Conservation (phyloP, 1,140 invertebrate species). For the Magallana gigas region DNA sequence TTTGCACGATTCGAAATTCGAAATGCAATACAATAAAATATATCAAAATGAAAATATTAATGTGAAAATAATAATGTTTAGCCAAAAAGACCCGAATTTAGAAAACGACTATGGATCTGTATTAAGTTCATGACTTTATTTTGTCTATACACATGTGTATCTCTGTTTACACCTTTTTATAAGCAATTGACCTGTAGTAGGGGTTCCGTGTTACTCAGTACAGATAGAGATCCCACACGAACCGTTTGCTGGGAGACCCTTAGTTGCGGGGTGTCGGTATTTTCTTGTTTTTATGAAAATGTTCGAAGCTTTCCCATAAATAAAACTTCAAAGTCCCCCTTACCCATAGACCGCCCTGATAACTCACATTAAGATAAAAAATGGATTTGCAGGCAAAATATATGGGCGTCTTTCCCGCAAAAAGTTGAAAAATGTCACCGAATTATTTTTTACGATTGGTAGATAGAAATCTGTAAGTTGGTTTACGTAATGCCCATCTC, state of each 20-base stretch:
- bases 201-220: neutral
- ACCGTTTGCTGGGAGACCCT: constrained; percentile 19
- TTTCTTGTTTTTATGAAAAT: constrained; percentile 28
- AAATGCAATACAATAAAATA: too few species aligned
- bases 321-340: constrained; percentile 20
- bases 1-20: too few species aligned
- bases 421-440: constrained; percentile 23
- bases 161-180: neutral
- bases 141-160: too few species aligned
- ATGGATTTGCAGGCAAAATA: constrained; percentile 24
- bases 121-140: too few species aligned
- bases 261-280: constrained; percentile 14
- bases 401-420: constrained; percentile 25
- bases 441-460: constrained; percentile 27
- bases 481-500: constrained; percentile 13
- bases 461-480: constrained; percentile 14
- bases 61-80: too few species aligned
- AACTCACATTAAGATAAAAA: constrained; percentile 33
- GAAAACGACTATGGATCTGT: too few species aligned
- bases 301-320: constrained; percentile 15
- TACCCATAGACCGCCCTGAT: constrained; percentile 29
- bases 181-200: neutral
- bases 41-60: too few species aligned
- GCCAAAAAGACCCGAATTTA: too few species aligned
- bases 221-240: neutral